These are phyloP conservation scores for Motacilla tschutschensis DNA, from an alignment of 2,113 vertebrate genomes.

Conservation along the genomic window DNA sequence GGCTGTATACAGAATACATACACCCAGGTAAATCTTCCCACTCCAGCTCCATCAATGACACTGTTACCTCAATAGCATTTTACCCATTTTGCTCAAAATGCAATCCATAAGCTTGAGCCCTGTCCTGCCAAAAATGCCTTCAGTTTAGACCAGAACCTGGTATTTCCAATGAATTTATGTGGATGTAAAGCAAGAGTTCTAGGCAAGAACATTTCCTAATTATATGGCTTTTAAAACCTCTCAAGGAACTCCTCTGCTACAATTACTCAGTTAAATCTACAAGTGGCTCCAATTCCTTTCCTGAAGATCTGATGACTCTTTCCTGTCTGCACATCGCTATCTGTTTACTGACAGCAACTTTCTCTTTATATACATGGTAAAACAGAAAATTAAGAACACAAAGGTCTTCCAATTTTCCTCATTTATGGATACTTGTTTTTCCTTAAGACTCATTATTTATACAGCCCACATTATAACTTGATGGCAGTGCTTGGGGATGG, in stretches of 20 bases:
- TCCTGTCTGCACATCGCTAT: not conserved
- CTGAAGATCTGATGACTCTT: not conserved
- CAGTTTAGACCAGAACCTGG: not conserved
- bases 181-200: not conserved
- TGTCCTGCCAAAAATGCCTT: not conserved
- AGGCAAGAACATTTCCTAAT: not conserved
- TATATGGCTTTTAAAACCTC: not conserved
- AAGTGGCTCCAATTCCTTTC: not conserved
- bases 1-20: not conserved
- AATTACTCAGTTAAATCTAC: not conserved
- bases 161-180: not conserved
- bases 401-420: not conserved
- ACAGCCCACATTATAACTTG: not conserved
- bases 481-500: not conserved
- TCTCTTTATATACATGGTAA: not conserved
- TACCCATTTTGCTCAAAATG: not conserved
- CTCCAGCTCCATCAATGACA: not conserved
- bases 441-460: not conserved
- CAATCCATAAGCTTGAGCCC: not conserved
- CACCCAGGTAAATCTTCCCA: not conserved
- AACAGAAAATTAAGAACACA: not conserved
- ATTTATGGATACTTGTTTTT: not conserved
- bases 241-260: not conserved
- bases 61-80: not conserved
- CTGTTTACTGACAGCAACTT: not conserved